Evolutionary conservation across 1,140 invertebrate genomes (phyloP).

Genomic region (Portunus trituberculatus): DNA sequence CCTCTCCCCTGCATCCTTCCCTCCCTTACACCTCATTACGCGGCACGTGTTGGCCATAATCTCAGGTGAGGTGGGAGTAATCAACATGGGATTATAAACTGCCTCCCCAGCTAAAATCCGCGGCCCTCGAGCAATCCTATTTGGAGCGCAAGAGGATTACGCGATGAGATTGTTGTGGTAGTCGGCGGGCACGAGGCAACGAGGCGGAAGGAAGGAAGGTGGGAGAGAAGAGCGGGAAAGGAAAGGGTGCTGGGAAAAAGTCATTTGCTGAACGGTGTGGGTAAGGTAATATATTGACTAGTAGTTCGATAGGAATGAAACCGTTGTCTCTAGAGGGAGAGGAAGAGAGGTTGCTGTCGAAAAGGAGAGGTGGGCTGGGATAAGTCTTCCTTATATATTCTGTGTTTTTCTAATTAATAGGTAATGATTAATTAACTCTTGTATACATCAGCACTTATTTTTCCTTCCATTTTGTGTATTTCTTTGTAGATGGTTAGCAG

Average conservation of each 20-base stretch:
- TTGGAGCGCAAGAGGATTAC: background rate
- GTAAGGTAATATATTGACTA: too few relatives aligned
- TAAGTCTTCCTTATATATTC: too few relatives aligned
- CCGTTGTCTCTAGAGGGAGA: background rate
- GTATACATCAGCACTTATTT: too few relatives aligned
- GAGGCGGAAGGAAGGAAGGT: background rate
- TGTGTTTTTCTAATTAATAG: too few relatives aligned
- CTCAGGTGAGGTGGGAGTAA: background rate
- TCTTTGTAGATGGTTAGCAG: too few relatives aligned
- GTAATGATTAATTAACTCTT: too few relatives aligned
- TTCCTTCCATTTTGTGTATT: too few relatives aligned
- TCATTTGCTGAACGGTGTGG: too few relatives aligned
- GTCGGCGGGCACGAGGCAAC: background rate
- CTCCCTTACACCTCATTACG: background rate
- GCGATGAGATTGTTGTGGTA: background rate
- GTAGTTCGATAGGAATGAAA: too few relatives aligned
- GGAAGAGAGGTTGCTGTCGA: background rate
- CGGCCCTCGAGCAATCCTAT: background rate
- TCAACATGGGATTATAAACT: conserved; percentile 5
- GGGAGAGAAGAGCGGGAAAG: background rate
- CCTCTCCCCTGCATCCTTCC: background rate
- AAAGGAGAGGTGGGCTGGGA: too few relatives aligned
- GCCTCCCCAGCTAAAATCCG: background rate
- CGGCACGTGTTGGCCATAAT: background rate
- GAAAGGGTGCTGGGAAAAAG: too few relatives aligned